These are phyloP conservation scores for Catharus minimus DNA, from an alignment of 2,113 vertebrate genomes.

Conservation along the genomic window DNA sequence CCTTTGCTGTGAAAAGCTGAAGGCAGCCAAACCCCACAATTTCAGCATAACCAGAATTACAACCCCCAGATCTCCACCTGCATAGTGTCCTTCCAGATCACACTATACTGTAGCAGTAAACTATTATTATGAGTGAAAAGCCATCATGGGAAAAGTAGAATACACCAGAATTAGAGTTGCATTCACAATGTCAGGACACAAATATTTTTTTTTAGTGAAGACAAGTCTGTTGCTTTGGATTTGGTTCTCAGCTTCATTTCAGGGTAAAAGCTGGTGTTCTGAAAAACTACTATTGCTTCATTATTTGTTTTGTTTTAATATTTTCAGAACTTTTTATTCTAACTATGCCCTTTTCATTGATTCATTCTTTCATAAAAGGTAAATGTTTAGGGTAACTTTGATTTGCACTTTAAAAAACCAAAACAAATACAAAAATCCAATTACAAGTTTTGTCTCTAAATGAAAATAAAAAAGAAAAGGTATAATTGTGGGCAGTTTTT, in stretches of 20 bases:
- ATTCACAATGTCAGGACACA: not conserved
- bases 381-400: not conserved
- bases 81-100: not conserved
- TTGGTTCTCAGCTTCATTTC: not conserved
- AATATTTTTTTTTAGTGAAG: not conserved
- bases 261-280: not conserved
- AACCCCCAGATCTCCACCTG: fast-evolving
- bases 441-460: not conserved
- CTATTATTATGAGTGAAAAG: not conserved
- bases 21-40: not conserved
- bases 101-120: not conserved
- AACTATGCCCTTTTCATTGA: not conserved
- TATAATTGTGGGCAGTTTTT: not conserved
- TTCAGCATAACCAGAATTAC: not conserved
- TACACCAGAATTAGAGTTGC: not conserved
- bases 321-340: not conserved
- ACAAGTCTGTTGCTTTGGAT: not conserved
- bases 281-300: not conserved
- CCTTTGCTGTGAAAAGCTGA: not conserved
- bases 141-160: not conserved
- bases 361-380: not conserved
- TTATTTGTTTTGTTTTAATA: not conserved
- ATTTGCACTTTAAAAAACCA: not conserved
- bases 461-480: not conserved
- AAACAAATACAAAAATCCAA: not conserved